Conservation (phyloP, 2,797 vertebrate genomes). For the Helostoma temminkii region DNA sequence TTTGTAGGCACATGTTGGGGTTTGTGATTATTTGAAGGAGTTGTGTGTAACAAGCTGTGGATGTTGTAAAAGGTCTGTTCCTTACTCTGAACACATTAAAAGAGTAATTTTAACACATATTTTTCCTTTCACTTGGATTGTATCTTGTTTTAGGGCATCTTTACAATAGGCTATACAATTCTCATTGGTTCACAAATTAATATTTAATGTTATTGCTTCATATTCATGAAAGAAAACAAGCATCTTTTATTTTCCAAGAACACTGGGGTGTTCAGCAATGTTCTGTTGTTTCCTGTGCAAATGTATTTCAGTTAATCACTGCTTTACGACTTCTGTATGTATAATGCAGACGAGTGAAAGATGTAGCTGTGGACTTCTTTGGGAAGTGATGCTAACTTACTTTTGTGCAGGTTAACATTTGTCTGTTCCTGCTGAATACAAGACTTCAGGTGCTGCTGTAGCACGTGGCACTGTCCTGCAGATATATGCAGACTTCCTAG, state of each 20-base stretch:
- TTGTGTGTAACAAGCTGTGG: conserved; percentile 62
- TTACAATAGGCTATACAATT: neutral
- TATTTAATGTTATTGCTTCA: too few relatives aligned
- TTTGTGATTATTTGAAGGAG: conserved; percentile 60
- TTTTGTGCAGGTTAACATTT: too few relatives aligned
- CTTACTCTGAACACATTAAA: conserved; percentile 65
- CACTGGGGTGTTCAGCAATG: conserved; percentile 21
- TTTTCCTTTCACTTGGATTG: conserved; percentile 2
- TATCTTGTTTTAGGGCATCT: neutral
- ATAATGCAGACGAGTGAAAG: neutral
- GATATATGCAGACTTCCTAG: too few relatives aligned
- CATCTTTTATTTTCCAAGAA: conserved; percentile 60
- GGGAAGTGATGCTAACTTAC: too few relatives aligned
- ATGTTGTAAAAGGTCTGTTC: conserved; percentile 64
- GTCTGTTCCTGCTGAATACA: too few relatives aligned
- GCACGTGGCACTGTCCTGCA: too few relatives aligned
- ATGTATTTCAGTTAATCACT: conserved; percentile 13
- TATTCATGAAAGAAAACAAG: conserved; percentile 21
- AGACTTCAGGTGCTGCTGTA: too few relatives aligned
- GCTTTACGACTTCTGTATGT: conserved; percentile 29
- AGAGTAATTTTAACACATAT: conserved; percentile 64
- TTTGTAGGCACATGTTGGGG: conserved; percentile 41
- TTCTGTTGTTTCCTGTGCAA: conserved; percentile 18
- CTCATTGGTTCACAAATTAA: neutral
- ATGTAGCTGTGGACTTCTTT: neutral